Base-by-base conservation (phyloP, 2,888 invertebrate genomes). In the Acanthosepion pharaonis region DNA sequence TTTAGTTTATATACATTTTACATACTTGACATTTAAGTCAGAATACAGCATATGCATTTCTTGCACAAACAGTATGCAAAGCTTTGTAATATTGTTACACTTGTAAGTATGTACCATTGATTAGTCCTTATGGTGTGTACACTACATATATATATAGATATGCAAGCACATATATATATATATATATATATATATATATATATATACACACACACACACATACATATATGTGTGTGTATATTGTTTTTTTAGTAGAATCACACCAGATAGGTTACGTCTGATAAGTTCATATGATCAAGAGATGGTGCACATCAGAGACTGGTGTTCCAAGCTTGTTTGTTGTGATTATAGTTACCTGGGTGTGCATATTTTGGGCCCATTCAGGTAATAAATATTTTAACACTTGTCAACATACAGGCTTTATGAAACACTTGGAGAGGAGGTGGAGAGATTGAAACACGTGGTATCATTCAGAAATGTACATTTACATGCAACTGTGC, bases 251-350 rank as follows among this genome's bases (percentile, higher is more conserved):
- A 23, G 59, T 23, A 59, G 59, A 15, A 15, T 78, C n/a, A n/a
- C n/a, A 78, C n/a, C n/a, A 78, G 9, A 78, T 6, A 5, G 8
- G 33, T 3, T 78, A 78, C 78, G 78, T 78, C 78, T 78, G 78
- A 78, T 78, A 78, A n/a, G n/a, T 78, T 78, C n/a, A 78, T 78
- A n/a, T n/a, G 78, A 78, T 78, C 78, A 78, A 78, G 78, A 78
- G 78, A 78, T 78, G 78, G 78, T 78, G 78, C 78, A 78, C 78
- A 78, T 78, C 78, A n/a, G 78, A 78, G 5, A 78, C 18, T 11
- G 15, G 33, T 33, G 78, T 78, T 18, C 78, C n/a, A 78, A 78
- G 33, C 78, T n/a, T 78, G 64, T 64, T 64, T 23, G 78, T 78
- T n/a, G 78, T 20, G 4, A 25, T 5, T 59, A 20, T 23, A 23